Evolutionary conservation across 2,113 vertebrate species (phyloP).

Genomic region (Semicossyphus pulcher): DNA sequence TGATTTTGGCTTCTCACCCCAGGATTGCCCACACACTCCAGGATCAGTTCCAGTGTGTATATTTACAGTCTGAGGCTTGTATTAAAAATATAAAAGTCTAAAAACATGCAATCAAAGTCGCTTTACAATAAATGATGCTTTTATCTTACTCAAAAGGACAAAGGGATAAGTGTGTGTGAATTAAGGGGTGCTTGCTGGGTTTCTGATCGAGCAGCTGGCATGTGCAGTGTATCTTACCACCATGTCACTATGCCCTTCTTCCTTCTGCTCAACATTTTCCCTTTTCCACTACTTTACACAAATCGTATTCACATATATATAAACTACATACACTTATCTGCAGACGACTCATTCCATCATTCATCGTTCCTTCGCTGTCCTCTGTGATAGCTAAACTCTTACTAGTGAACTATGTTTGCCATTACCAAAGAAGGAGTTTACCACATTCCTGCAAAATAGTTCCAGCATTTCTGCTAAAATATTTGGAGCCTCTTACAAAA

Average conservation of each 20-base stretch:
- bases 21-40: neutral
- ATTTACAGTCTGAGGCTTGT: neutral
- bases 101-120: neutral
- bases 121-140: neutral
- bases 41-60: neutral
- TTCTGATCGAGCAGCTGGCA: slow-evolving; percentile 49
- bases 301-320: neutral
- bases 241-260: neutral
- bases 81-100: too few species aligned
- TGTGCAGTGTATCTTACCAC: slow-evolving; percentile 1
- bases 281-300: neutral
- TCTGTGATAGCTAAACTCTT: neutral
- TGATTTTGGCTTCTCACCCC: neutral
- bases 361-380: neutral
- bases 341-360: neutral
- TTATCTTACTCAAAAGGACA: neutral
- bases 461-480: too few species aligned
- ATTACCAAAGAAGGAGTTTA: too few species aligned
- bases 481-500: too few species aligned
- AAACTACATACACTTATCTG: neutral
- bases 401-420: too few species aligned
- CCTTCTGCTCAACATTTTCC: slow-evolving; percentile 1
- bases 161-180: neutral
- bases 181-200: slow-evolving; percentile 28
- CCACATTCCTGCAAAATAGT: too few species aligned